phyloP scores from a whole-genome alignment of 1,140 invertebrate genomes.

The Hylyphantes graminicola region DNA sequence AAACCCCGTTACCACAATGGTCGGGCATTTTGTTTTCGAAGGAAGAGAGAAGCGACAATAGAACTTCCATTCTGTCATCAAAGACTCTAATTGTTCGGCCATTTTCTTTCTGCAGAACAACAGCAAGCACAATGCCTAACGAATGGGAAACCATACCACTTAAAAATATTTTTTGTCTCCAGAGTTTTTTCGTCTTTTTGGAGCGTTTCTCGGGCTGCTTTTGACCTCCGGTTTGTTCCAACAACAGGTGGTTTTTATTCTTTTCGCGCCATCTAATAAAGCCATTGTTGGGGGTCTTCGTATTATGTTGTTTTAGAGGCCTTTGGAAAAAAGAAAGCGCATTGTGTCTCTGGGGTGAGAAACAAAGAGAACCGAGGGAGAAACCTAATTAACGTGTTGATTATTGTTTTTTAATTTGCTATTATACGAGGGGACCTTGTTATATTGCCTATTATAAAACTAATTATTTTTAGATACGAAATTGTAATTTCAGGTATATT shows the following conservation, averaged over 20 bases:
- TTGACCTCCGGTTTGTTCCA: conserved; percentile 22
- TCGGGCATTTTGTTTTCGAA: conserved; percentile 38
- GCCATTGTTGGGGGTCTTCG: conserved; percentile 48
- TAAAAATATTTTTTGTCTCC: conserved; percentile 26
- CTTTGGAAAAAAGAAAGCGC: conserved; percentile 33
- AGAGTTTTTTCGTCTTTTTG: conserved; percentile 29
- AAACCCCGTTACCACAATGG: conserved; percentile 24
- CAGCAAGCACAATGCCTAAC: conserved; percentile 50
- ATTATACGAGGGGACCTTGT: neutral
- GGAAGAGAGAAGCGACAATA: conserved; percentile 20
- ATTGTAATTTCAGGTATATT: too few species aligned
- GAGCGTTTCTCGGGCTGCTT: conserved; percentile 41
- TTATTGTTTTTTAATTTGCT: conserved; percentile 19
- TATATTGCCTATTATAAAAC: neutral
- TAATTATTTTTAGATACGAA: too few species aligned
- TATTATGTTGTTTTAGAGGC: conserved; percentile 43
- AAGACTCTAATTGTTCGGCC: conserved; percentile 41
- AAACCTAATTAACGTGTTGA: conserved; percentile 43
- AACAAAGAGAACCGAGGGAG: conserved; percentile 20
- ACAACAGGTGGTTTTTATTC: conserved; percentile 55
- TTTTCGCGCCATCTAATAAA: conserved; percentile 35
- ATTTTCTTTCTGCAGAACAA: conserved; percentile 21
- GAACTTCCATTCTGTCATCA: conserved; percentile 33
- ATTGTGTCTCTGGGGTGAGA: conserved; percentile 32
- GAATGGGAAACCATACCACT: conserved; percentile 38